Percentiles rank a stretch among this genome's conserved stretches.
Conservation (phyloP, 2,113 vertebrate genomes). For the Ivindomyrus marchei region DNA sequence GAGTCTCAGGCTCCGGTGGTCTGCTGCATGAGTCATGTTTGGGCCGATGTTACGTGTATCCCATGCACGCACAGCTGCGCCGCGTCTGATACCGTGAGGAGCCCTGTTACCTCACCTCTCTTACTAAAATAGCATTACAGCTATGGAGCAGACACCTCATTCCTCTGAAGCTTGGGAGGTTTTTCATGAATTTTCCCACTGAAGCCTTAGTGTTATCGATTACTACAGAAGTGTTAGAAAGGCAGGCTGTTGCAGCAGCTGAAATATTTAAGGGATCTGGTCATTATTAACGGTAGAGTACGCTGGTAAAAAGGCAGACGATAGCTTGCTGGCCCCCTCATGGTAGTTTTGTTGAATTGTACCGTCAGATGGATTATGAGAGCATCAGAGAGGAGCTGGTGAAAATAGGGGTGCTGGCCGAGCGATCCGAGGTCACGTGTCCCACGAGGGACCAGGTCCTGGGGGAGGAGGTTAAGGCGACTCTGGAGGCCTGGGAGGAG, state of each 20-base stretch:
- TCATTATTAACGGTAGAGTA: neutral
- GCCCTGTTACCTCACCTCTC: constrained; percentile 7
- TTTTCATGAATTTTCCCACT: constrained; percentile 11
- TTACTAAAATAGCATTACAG: constrained; percentile 4
- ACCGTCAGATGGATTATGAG: constrained; percentile 25
- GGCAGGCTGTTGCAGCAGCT: neutral
- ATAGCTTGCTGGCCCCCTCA: neutral
- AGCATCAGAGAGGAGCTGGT: constrained; percentile 41
- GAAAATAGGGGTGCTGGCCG: constrained; percentile 41
- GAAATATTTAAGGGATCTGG: constrained; percentile 15
- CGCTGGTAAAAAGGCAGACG: neutral
- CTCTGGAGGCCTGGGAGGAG: constrained; percentile 44
- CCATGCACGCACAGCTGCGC: constrained; percentile 19
- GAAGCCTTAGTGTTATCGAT: constrained; percentile 8
- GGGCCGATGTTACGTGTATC: constrained; percentile 9
- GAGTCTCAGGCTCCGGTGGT: neutral
- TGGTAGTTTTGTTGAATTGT: neutral
- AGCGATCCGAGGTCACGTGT: constrained; percentile 29
- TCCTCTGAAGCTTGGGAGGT: constrained; percentile 1
- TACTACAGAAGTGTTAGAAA: neutral
- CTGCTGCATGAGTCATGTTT: constrained; percentile 17
- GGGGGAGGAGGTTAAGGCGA: constrained; percentile 36
- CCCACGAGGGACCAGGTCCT: neutral
- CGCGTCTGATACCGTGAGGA: constrained; percentile 11
- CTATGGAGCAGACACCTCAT: neutral